Evolutionary conservation across 2,113 vertebrate genomes (phyloP).

Genomic region (Plectropomus leopardus): DNA sequence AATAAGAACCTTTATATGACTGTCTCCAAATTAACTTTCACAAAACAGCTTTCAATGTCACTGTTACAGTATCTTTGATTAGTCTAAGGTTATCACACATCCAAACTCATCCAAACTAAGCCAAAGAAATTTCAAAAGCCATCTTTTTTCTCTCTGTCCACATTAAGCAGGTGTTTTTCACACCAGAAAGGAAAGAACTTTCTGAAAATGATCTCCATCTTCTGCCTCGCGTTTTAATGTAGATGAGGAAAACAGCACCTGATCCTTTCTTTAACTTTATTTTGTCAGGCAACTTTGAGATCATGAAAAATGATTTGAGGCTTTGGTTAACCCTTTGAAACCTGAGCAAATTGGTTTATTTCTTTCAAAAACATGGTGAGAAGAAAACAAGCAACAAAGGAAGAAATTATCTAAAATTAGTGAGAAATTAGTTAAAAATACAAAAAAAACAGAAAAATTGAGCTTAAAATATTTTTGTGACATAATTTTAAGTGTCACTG

Average conservation of each 20-base stretch:
- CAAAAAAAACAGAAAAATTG: too few species aligned
- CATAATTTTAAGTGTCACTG: too few species aligned
- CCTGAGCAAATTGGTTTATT: too few species aligned
- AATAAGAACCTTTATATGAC: background rate
- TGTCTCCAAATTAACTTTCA: background rate
- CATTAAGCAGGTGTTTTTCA: background rate
- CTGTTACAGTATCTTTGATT: background rate
- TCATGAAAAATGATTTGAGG: background rate
- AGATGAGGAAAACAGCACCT: background rate
- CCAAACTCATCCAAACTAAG: background rate
- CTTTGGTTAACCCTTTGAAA: too few species aligned
- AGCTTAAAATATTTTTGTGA: too few species aligned
- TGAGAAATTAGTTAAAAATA: too few species aligned
- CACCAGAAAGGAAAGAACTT: background rate
- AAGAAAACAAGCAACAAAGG: too few species aligned
- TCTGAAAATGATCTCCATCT: background rate
- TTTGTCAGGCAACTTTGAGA: background rate
- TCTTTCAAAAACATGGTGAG: too few species aligned
- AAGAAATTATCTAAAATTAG: too few species aligned
- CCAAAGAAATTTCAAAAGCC: background rate
- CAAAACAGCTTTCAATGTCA: background rate
- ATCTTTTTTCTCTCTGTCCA: background rate
- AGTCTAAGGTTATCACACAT: too few species aligned
- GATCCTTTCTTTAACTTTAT: background rate
- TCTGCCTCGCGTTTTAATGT: background rate